Conservation (phyloP, 2,888 invertebrate species). For the Protonemura montana region DNA sequence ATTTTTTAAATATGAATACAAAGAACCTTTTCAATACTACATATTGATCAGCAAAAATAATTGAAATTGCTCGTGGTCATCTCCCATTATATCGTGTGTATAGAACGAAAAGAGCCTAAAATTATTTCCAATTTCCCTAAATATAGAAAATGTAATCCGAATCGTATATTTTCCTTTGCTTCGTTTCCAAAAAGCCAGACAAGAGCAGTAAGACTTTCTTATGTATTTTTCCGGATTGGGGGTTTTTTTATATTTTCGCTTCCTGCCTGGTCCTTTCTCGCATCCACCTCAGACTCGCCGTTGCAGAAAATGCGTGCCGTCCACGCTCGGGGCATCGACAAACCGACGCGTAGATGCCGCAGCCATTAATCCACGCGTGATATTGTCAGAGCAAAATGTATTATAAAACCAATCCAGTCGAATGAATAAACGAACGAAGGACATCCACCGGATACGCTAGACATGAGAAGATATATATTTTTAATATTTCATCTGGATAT, state of each 20-base stretch:
- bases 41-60: neutral
- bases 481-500: slow-evolving; percentile 17
- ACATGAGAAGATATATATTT: slow-evolving; percentile 1
- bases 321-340: neutral
- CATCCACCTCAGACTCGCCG: neutral
- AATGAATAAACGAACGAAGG: neutral
- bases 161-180: neutral
- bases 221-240: neutral
- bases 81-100: too few species aligned
- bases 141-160: too few species aligned
- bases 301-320: neutral
- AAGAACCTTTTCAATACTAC: neutral
- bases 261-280: neutral
- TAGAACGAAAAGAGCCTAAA: too few species aligned
- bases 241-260: neutral
- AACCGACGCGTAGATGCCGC: neutral
- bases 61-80: neutral
- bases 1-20: neutral
- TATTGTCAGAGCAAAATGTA: neutral
- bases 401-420: slow-evolving; percentile 23
- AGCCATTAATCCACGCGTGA: neutral
- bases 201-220: neutral
- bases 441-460: neutral
- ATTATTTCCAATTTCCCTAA: too few species aligned
- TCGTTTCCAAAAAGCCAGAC: neutral